These are phyloP conservation scores for Scomber scombrus DNA, from an alignment of 2,113 vertebrate species.

Conservation along the genomic window DNA sequence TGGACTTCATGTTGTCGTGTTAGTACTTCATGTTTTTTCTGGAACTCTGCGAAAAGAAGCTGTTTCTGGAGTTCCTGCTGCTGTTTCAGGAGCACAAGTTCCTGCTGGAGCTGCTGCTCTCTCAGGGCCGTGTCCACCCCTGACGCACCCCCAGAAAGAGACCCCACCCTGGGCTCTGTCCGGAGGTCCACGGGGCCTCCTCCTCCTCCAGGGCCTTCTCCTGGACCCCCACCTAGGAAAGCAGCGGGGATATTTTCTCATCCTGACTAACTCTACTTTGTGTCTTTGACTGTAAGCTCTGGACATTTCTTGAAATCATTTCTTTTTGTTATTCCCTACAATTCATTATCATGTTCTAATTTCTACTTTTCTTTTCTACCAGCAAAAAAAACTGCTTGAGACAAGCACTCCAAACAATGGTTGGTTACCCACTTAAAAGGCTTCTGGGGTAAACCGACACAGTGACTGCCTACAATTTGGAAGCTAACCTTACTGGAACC, in stretches of 20 bases:
- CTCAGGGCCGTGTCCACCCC: conserved; percentile 85
- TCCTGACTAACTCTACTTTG: no score
- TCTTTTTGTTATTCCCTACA: no score
- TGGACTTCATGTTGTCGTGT: conserved; percentile 95
- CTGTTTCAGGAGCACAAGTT: conserved; percentile 92
- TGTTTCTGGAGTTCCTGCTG: conserved; percentile 97
- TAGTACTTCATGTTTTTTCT: conserved; percentile 95
- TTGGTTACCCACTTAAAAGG: no score
- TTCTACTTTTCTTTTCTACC: no score
- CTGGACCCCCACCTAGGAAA: conserved; percentile 56
- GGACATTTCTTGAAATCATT: no score
- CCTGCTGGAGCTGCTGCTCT: conserved; percentile 94
- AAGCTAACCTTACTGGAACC: no score
- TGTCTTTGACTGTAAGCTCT: no score
- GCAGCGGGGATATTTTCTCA: background rate
- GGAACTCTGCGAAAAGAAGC: conserved; percentile 94
- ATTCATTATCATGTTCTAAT: no score
- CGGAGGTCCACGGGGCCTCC: conserved; percentile 89
- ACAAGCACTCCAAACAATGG: no score
- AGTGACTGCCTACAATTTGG: no score
- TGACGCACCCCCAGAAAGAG: conserved; percentile 56
- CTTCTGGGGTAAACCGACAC: no score
- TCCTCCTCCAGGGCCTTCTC: conserved; percentile 72
- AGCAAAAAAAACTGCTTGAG: no score
- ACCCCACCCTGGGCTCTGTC: conserved; percentile 82